Conservation (phyloP, 2,888 invertebrate genomes). For the Ischnus inquisitorius region DNA sequence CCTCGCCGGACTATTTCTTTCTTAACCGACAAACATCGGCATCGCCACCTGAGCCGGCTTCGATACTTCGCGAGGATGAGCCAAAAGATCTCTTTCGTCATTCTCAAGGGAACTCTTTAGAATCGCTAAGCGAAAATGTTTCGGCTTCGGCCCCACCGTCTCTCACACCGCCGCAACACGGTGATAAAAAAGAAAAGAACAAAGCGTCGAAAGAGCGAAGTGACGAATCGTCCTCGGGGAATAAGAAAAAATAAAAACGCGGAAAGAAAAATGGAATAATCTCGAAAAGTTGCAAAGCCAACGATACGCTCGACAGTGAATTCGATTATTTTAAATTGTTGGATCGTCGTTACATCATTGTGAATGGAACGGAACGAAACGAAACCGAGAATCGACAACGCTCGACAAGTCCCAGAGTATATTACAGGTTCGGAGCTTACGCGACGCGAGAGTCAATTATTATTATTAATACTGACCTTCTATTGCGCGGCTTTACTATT, state of each 20-base stretch:
- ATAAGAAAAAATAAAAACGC: neutral
- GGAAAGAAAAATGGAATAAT: neutral
- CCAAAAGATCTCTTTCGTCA: conserved; percentile 47
- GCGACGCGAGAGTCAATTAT: conserved; percentile 1
- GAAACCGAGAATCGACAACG: neutral
- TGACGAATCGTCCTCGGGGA: conserved; percentile 29
- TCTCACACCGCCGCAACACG: neutral
- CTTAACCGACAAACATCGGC: conserved; percentile 25
- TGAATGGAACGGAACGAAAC: conserved; percentile 2
- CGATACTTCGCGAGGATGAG: conserved; percentile 37
- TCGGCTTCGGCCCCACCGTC: neutral
- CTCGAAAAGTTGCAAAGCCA: neutral
- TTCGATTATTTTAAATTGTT: neutral
- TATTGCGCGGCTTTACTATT: conserved; percentile 31
- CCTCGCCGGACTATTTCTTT: conserved; percentile 2
- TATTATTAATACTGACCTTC: conserved; percentile 55
- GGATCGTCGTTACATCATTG: neutral
- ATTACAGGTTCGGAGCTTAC: neutral
- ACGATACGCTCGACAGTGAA: neutral
- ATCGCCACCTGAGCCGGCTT: conserved; percentile 34
- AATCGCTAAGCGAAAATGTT: conserved; percentile 41
- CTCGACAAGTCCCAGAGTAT: neutral
- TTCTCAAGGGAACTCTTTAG: conserved; percentile 55
- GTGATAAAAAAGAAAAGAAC: conserved; percentile 30
- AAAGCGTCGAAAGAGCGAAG: conserved; percentile 18